Evolutionary conservation across 2,113 vertebrate species (phyloP).

Genomic region (Notothenia rossii): DNA sequence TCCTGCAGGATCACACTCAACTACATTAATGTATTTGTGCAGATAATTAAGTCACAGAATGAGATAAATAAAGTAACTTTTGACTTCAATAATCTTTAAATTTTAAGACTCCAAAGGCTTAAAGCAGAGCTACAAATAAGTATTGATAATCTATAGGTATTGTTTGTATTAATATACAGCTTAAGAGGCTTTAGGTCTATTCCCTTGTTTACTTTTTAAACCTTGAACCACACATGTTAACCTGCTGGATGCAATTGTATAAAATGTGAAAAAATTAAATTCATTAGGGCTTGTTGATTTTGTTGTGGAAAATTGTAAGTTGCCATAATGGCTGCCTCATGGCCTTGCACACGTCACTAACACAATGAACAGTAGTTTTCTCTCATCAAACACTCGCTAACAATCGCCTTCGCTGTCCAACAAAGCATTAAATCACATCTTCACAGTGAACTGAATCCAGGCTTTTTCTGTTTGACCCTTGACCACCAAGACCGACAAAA

Average conservation of each 20-base stretch:
- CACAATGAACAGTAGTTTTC: slow-evolving; percentile 10
- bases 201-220: neutral
- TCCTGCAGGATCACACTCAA: too few relatives aligned
- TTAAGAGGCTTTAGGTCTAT: too few relatives aligned
- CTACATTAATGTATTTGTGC: neutral
- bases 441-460: slow-evolving; percentile 9
- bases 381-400: neutral
- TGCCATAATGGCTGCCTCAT: neutral
- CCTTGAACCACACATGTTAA: neutral
- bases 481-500: neutral
- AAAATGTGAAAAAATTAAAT: too few relatives aligned
- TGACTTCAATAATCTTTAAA: slow-evolving; percentile 9
- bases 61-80: slow-evolving; percentile 34
- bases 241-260: neutral
- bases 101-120: neutral
- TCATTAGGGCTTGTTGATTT: neutral
- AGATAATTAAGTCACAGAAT: neutral
- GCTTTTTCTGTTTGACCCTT: slow-evolving; percentile 13
- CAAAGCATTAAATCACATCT: slow-evolving; percentile 39
- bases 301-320: neutral
- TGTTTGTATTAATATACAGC: neutral
- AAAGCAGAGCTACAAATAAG: neutral
- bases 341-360: slow-evolving; percentile 6
- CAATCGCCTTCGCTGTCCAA: neutral
- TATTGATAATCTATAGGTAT: neutral